Evolutionary conservation across 2,113 vertebrate genomes (phyloP).

Genomic region (Rana temporaria): DNA sequence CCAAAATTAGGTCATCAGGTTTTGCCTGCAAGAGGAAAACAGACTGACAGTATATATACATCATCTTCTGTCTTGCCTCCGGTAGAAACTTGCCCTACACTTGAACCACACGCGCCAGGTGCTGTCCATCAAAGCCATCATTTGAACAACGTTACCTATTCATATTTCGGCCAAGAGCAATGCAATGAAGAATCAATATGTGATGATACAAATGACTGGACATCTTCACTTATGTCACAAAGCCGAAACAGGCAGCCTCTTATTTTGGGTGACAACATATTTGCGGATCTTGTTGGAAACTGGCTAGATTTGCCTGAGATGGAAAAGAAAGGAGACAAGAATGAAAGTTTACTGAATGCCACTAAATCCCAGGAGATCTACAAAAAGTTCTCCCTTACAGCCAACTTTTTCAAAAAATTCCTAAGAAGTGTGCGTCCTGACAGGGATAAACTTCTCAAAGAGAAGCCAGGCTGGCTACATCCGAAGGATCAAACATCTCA

Average conservation of each 20-base stretch:
- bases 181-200: slow-evolving; percentile 30
- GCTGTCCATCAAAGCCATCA: slow-evolving; percentile 41
- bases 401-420: slow-evolving; percentile 96
- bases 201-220: slow-evolving; percentile 89
- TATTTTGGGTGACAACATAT: slow-evolving; percentile 92
- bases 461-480: slow-evolving; percentile 87
- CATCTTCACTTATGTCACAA: slow-evolving; percentile 90
- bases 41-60: background rate
- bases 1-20: accelerated
- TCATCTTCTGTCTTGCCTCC: background rate
- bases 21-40: accelerated
- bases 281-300: slow-evolving; percentile 95
- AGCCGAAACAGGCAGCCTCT: slow-evolving; percentile 92
- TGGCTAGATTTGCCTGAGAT: slow-evolving; percentile 94
- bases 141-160: slow-evolving; percentile 68
- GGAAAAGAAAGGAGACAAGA: slow-evolving; percentile 77
- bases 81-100: background rate
- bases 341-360: slow-evolving; percentile 66
- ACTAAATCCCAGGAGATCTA: slow-evolving; percentile 87
- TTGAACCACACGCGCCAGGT: background rate
- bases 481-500: slow-evolving; percentile 71
- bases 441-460: slow-evolving; percentile 89
- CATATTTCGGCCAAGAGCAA: slow-evolving; percentile 60
- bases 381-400: slow-evolving; percentile 88
- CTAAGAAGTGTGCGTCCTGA: slow-evolving; percentile 90